phyloP scores from a whole-genome alignment of 2,797 vertebrate species.

The Phataginus tetradactyla region DNA sequence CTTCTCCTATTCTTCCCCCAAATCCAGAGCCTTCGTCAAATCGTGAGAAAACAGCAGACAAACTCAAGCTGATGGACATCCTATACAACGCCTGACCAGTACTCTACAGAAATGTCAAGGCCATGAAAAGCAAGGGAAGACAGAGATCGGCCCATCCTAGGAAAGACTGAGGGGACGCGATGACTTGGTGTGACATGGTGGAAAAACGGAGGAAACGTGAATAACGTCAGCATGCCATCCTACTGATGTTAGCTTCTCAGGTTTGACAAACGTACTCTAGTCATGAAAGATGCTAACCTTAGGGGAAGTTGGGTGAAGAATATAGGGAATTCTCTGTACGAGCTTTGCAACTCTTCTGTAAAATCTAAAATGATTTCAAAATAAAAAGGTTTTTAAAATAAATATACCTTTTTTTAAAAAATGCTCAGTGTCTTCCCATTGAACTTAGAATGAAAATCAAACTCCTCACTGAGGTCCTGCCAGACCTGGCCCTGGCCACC shows the following conservation, averaged over 20 bases:
- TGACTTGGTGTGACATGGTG: neutral
- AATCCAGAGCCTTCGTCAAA: neutral
- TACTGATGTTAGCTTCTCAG: neutral
- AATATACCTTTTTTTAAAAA: neutral
- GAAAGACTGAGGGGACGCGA: neutral
- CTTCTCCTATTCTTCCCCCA: neutral
- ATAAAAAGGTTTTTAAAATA: neutral
- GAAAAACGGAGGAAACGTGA: neutral
- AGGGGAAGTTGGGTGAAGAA: neutral
- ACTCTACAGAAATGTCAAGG: neutral
- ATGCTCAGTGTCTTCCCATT: neutral
- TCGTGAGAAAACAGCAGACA: neutral
- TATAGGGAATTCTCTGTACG: constrained; percentile 1
- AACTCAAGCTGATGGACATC: neutral
- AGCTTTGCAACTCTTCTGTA: neutral
- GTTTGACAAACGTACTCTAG: neutral
- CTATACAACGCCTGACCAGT: neutral
- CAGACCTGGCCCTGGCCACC: neutral
- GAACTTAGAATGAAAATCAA: neutral
- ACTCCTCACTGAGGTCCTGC: neutral
- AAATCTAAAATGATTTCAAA: constrained; percentile 40
- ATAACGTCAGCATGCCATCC: neutral
- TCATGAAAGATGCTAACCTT: neutral
- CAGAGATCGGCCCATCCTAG: neutral
- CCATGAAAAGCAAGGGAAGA: neutral